These are phyloP conservation scores for Aporophyla nigra DNA, from an alignment of 2,888 invertebrate species.

Conservation along the genomic window DNA sequence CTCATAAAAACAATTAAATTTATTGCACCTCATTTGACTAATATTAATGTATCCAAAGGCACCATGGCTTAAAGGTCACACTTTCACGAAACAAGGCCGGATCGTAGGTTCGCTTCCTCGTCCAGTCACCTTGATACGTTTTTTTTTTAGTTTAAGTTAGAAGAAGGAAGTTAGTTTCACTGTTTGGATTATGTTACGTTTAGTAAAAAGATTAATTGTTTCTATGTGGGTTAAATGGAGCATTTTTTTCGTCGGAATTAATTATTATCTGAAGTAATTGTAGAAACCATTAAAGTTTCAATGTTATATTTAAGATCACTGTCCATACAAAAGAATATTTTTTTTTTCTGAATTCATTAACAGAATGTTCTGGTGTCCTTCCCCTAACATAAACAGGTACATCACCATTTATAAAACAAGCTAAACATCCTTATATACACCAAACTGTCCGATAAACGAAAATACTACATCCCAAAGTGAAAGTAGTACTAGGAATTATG, in stretches of 20 bases:
- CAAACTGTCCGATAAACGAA: neutral
- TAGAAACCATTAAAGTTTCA: neutral
- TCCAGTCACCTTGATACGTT: slow-evolving; percentile 66
- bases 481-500: too few species aligned
- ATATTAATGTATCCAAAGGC: slow-evolving; percentile 35
- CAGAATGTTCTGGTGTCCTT: neutral
- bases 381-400: neutral
- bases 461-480: neutral
- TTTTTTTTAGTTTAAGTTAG: slow-evolving; percentile 65
- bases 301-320: neutral
- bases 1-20: neutral
- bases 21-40: slow-evolving; percentile 42
- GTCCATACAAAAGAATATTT: neutral
- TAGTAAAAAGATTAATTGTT: slow-evolving; percentile 61
- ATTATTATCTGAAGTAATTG: slow-evolving; percentile 2
- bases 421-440: neutral
- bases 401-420: neutral
- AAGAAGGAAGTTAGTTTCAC: slow-evolving; percentile 67
- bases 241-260: slow-evolving; percentile 24
- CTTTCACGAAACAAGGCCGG: slow-evolving; percentile 68
- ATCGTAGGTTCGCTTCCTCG: slow-evolving; percentile 65
- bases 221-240: slow-evolving; percentile 28
- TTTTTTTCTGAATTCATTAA: neutral
- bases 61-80: slow-evolving; percentile 62
- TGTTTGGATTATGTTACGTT: slow-evolving; percentile 64